A percentile compares a stretch with the other conserved stretches of the same genome.
phyloP scores from a whole-genome alignment of 2,888 invertebrate species.

The Icerya purchasi region DNA sequence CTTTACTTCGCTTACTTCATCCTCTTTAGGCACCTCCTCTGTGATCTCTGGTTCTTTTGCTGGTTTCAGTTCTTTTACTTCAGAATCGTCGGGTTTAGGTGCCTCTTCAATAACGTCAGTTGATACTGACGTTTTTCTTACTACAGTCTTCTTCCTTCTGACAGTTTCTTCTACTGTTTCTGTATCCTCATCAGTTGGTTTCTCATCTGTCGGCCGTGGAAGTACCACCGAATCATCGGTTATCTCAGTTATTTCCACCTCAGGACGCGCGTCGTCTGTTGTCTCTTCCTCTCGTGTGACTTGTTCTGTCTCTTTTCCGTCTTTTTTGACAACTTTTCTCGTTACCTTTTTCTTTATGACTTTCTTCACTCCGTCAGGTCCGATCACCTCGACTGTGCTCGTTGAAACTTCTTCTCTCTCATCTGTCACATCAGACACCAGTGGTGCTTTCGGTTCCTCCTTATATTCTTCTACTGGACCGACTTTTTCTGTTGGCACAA shows the following conservation, averaged over 20 bases:
- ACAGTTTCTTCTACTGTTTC: constrained; percentile 25
- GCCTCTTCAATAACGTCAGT: not conserved
- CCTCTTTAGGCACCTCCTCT: not conserved
- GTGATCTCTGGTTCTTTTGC: not conserved
- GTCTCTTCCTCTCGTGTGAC: constrained; percentile 21
- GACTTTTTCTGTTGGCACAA: not conserved
- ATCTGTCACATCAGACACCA: constrained; percentile 16
- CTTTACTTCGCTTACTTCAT: not conserved
- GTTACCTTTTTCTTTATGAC: constrained; percentile 1
- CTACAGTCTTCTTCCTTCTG: constrained; percentile 21
- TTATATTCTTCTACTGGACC: not conserved
- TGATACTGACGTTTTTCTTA: constrained; percentile 1
- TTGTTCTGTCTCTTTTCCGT: constrained; percentile 20
- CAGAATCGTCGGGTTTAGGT: constrained; percentile 51
- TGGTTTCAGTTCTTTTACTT: constrained; percentile 39
- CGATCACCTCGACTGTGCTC: constrained; percentile 26
- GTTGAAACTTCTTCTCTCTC: constrained; percentile 22
- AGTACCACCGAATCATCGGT: too few species aligned
- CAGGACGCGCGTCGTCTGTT: constrained; percentile 20
- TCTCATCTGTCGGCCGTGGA: not conserved
- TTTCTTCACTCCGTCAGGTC: constrained; percentile 20
- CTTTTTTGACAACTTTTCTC: constrained; percentile 18
- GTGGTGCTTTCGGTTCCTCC: not conserved
- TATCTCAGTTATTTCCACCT: too few species aligned
- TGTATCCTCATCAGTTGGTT: not conserved